These are phyloP conservation scores for Trachemys scripta DNA, from an alignment of 2,113 vertebrate species.

Conservation along the genomic window DNA sequence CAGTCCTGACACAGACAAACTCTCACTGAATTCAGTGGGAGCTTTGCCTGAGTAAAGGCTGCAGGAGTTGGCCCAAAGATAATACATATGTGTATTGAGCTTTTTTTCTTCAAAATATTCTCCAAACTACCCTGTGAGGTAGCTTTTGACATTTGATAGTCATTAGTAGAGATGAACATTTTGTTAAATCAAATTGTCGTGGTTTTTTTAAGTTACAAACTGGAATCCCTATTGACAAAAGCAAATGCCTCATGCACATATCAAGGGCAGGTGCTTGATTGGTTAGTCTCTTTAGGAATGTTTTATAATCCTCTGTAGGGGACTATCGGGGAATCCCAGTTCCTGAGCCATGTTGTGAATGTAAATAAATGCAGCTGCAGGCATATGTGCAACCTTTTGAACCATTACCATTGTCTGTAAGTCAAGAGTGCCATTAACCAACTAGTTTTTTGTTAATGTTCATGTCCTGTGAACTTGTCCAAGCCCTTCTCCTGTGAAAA, in stretches of 20 bases:
- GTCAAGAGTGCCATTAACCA: neutral
- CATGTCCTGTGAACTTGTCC: neutral
- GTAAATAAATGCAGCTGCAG: neutral
- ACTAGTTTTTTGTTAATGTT: neutral
- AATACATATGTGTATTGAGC: neutral
- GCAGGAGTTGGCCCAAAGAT: neutral
- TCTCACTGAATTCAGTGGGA: neutral
- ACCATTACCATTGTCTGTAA: neutral
- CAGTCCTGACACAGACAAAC: neutral
- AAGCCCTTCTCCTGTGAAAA: neutral
- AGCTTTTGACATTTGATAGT: neutral
- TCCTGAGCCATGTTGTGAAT: neutral
- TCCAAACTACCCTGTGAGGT: neutral
- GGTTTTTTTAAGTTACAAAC: neutral
- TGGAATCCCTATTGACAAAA: neutral
- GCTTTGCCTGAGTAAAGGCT: neutral
- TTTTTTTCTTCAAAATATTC: neutral
- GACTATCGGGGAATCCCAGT: neutral
- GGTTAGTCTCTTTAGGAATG: neutral
- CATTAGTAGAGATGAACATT: neutral
- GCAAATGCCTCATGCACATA: neutral
- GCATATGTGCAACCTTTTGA: neutral
- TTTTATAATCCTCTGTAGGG: neutral
- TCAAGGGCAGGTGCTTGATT: neutral
- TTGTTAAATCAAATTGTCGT: neutral